Evolutionary conservation across 1,140 invertebrate genomes (phyloP).

Genomic region (Laodelphax striatellus): DNA sequence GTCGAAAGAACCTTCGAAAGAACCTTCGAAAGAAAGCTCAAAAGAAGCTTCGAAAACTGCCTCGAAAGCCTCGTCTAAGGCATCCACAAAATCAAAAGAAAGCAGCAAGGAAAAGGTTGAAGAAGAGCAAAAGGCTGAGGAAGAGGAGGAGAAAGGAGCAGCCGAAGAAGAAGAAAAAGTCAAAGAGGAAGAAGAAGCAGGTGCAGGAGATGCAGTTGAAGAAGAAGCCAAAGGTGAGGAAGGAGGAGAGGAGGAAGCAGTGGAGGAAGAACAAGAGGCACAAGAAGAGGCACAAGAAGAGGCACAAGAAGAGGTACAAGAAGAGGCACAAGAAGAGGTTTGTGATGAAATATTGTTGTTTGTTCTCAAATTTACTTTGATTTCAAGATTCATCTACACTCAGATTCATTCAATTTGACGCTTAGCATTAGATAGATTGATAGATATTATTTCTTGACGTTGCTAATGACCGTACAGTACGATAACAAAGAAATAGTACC

Average conservation of each 20-base stretch:
- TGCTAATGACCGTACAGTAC: too few species aligned
- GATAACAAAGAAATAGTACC: too few species aligned
- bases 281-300: neutral
- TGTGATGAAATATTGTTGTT: too few species aligned
- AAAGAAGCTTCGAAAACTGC: neutral
- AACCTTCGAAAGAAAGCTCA: neutral
- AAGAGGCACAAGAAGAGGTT: neutral
- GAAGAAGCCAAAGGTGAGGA: neutral
- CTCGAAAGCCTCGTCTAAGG: neutral
- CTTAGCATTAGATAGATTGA: too few species aligned
- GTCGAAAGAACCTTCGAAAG: neutral
- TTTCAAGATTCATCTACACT: too few species aligned
- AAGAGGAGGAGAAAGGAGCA: neutral
- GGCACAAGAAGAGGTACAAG: neutral
- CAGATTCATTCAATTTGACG: too few species aligned
- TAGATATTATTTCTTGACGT: too few species aligned
- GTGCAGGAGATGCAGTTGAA: neutral
- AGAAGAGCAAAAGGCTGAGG: neutral
- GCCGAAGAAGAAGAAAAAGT: neutral
- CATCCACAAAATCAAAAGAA: neutral
- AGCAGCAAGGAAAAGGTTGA: neutral
- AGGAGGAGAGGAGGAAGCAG: too few species aligned
- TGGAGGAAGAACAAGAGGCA: neutral
- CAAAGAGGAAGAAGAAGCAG: neutral
- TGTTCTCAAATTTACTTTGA: too few species aligned